Evolutionary conservation across 2,888 invertebrate genomes (phyloP).

Genomic region (Vannuccia rotundouncinata): DNA sequence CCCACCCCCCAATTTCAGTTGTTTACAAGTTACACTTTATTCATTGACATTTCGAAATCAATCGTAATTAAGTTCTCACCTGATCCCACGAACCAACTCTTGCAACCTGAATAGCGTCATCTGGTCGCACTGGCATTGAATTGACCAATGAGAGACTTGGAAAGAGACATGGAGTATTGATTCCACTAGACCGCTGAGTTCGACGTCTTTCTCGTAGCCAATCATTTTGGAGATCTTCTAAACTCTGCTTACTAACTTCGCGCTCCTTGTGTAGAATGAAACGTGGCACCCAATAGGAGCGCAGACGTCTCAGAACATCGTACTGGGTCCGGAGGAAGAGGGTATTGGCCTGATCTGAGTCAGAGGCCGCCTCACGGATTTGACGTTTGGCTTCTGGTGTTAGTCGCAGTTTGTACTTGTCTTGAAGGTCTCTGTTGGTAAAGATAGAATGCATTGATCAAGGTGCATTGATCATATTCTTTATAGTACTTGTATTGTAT

Average conservation of each 20-base stretch:
- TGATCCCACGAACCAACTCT: constrained; percentile 47
- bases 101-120: constrained; percentile 48
- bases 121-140: constrained; percentile 52
- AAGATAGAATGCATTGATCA: background rate
- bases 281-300: constrained; percentile 56
- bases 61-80: no score
- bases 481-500: constrained; percentile 34
- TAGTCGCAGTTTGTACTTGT: constrained; percentile 52
- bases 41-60: no score
- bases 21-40: no score
- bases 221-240: constrained; percentile 29
- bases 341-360: constrained; percentile 50
- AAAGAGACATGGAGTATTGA: constrained; percentile 42
- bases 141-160: constrained; percentile 52
- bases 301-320: constrained; percentile 52
- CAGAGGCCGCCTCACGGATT: constrained; percentile 47
- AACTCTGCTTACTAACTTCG: constrained; percentile 35
- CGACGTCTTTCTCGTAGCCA: constrained; percentile 4
- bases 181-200: constrained; percentile 31
- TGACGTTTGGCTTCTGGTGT: constrained; percentile 52
- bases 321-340: constrained; percentile 56
- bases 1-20: no score
- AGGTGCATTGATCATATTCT: constrained; percentile 28
- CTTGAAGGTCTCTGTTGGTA: constrained; percentile 50
- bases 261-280: constrained; percentile 53